phyloP scores from a whole-genome alignment of 2,888 invertebrate species.

The Drosophila meridionalis region DNA sequence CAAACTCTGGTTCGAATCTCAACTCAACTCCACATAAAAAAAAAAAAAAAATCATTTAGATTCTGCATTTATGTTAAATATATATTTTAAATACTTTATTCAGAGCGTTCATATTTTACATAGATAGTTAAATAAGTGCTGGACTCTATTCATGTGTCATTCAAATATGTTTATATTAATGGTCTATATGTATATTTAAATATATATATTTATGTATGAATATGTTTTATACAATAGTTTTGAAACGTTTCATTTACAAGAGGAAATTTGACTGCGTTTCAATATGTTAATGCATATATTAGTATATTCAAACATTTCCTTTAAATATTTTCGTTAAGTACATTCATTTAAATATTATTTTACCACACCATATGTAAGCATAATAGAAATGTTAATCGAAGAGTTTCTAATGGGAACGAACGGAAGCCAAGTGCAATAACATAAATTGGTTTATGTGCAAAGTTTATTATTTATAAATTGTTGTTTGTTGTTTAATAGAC shows the following conservation, averaged over 20 bases:
- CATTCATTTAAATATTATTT: slow-evolving; percentile 56
- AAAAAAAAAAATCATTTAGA: background rate
- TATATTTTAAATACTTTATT: slow-evolving; percentile 50
- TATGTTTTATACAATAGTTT: slow-evolving; percentile 56
- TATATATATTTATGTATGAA: background rate
- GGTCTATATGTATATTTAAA: background rate
- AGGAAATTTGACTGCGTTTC: slow-evolving; percentile 38
- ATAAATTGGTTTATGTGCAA: slow-evolving; percentile 43
- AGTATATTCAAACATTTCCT: background rate
- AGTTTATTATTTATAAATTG: slow-evolving; percentile 14
- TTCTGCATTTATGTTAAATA: slow-evolving; percentile 54
- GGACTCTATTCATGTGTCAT: slow-evolving; percentile 41
- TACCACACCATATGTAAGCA: slow-evolving; percentile 78
- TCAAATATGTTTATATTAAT: background rate
- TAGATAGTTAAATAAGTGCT: slow-evolving; percentile 31
- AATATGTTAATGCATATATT: slow-evolving; percentile 7
- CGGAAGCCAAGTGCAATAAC: slow-evolving; percentile 32
- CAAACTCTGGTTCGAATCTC: background rate
- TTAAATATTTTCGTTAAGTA: slow-evolving; percentile 5
- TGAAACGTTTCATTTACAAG: slow-evolving; percentile 66
- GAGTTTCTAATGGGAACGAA: slow-evolving; percentile 25
- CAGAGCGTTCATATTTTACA: slow-evolving; percentile 60
- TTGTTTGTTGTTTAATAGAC: slow-evolving; percentile 24
- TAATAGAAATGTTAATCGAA: background rate
- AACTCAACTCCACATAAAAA: background rate